These are phyloP conservation scores for Babylonia areolata DNA, from an alignment of 1,140 invertebrate genomes.

Conservation along the genomic window DNA sequence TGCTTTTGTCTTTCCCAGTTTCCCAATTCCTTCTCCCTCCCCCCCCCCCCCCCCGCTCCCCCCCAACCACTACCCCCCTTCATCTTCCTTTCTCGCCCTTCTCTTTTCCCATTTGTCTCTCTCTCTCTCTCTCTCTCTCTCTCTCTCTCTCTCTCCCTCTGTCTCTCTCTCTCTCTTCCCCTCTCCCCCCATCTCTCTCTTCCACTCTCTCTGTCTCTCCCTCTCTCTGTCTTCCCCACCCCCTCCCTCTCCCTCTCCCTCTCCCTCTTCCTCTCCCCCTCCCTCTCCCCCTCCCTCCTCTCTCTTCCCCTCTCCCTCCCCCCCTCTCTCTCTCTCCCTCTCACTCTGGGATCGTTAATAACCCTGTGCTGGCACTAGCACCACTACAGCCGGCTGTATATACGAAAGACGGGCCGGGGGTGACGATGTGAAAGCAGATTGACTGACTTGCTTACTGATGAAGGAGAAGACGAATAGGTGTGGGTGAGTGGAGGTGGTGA, in stretches of 20 bases:
- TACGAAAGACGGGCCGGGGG: too few relatives aligned
- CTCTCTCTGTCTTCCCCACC: too few relatives aligned
- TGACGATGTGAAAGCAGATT: too few relatives aligned
- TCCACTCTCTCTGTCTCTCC: too few relatives aligned
- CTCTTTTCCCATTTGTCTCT: not conserved
- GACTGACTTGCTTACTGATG: too few relatives aligned
- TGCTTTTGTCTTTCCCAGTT: not conserved
- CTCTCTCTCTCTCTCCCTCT: constrained; percentile 1
- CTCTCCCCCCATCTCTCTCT: too few relatives aligned
- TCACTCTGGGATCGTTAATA: too few relatives aligned
- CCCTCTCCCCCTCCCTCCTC: not conserved
- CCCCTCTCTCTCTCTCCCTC: not conserved
- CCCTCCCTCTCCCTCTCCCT: not conserved
- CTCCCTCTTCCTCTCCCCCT: not conserved
- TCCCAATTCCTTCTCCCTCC: not conserved
- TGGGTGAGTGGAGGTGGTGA: too few relatives aligned
- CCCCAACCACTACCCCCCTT: not conserved
- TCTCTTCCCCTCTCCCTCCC: not conserved
- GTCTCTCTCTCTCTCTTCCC: not conserved
- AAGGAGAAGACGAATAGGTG: too few relatives aligned
- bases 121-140: not conserved
- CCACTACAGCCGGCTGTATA: too few relatives aligned
- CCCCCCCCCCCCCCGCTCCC: not conserved
- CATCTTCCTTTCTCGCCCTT: not conserved
- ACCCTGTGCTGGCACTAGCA: too few relatives aligned